Conservation (phyloP, 2,888 invertebrate genomes). For the Vandiemenella viatica region DNA sequence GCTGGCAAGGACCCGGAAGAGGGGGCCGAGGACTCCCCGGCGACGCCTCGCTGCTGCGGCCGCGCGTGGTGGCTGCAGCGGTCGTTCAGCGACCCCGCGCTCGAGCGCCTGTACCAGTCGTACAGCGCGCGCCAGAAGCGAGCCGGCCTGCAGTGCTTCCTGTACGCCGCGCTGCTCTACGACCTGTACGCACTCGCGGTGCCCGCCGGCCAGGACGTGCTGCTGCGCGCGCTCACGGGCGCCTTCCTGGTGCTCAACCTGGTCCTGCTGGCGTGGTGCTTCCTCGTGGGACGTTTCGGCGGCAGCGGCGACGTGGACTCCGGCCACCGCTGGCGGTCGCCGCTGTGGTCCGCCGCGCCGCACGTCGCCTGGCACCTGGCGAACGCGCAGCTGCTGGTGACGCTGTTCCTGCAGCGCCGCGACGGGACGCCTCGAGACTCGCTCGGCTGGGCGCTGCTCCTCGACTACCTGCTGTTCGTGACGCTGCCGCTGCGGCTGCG, state of each 20-base stretch:
- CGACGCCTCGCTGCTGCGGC: neutral
- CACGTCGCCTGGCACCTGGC: conserved; percentile 49
- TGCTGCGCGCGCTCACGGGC: conserved; percentile 25
- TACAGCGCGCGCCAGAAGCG: conserved; percentile 57
- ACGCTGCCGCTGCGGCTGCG: conserved; percentile 53
- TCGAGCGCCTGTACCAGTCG: conserved; percentile 54
- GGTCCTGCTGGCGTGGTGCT: conserved; percentile 26
- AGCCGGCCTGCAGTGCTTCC: conserved; percentile 52
- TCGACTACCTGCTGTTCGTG: conserved; percentile 58
- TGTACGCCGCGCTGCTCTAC: conserved; percentile 48
- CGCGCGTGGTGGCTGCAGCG: conserved; percentile 25
- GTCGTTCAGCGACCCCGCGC: conserved; percentile 42
- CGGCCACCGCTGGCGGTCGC: conserved; percentile 20
- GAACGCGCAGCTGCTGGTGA: conserved; percentile 42
- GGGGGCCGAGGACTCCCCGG: too few relatives aligned
- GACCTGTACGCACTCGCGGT: conserved; percentile 43
- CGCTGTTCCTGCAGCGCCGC: conserved; percentile 42
- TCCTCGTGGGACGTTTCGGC: conserved; percentile 18
- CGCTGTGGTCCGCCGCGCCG: conserved; percentile 41
- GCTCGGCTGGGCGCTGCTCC: conserved; percentile 54
- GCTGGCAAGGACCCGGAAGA: too few relatives aligned
- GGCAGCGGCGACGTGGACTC: too few relatives aligned
- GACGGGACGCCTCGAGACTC: conserved; percentile 46
- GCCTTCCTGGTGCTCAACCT: conserved; percentile 27
- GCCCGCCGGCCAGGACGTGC: conserved; percentile 34